Evolutionary conservation across 1,140 invertebrate species (phyloP).

Genomic region (Drosophila pandora): DNA sequence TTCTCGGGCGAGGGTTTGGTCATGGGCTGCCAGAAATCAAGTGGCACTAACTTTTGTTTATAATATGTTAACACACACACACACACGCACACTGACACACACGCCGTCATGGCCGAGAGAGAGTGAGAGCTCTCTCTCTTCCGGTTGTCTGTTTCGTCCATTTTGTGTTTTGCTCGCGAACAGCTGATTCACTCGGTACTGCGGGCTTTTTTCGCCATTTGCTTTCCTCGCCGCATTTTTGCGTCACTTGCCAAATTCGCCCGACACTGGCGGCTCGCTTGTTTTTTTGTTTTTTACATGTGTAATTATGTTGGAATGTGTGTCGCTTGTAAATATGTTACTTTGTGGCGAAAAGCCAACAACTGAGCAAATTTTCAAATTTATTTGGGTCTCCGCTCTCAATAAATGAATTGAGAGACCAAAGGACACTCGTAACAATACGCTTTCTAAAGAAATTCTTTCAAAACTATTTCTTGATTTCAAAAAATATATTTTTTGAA

Average conservation of each 20-base stretch:
- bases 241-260: conserved; percentile 37
- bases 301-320: conserved; percentile 37
- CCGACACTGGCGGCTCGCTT: conserved; percentile 3
- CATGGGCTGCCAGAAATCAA: conserved; percentile 41
- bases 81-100: neutral
- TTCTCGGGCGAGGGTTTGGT: conserved; percentile 20
- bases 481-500: no score
- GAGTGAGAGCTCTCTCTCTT: conserved; percentile 14
- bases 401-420: neutral
- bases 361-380: conserved; percentile 10
- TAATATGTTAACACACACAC: conserved; percentile 25
- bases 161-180: conserved; percentile 46
- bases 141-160: conserved; percentile 9
- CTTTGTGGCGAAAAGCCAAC: conserved; percentile 31
- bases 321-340: conserved; percentile 28
- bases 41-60: conserved; percentile 40
- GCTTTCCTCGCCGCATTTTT: conserved; percentile 40
- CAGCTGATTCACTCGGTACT: conserved; percentile 61
- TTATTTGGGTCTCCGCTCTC: conserved; percentile 8
- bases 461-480: neutral
- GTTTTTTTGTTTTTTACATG: conserved; percentile 8
- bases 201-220: conserved; percentile 21
- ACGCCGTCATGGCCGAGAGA: conserved; percentile 10
- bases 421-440: neutral
- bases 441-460: neutral